Base-by-base conservation (phyloP, 2,797 vertebrate genomes). In the Heteromormyrus szaboi region DNA sequence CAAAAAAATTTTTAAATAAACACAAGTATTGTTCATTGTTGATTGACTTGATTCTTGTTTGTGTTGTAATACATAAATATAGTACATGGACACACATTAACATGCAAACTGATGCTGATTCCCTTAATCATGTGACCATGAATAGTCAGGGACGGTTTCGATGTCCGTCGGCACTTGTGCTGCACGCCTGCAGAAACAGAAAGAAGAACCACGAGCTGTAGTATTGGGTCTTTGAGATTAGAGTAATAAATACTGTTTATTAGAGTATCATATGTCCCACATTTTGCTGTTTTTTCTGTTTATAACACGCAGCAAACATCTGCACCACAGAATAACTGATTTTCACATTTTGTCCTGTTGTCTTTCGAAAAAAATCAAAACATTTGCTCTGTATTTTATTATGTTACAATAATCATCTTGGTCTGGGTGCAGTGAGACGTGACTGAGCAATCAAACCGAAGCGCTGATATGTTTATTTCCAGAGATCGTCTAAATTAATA, bases 401-500 rank as follows among this genome's bases (percentile, higher is more conserved):
- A 51, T 53, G 11, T 46, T 81, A n/a, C 19, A 37, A 8, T 48
- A 59, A 54, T 83, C 53, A 37, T 76, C 53, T 41, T 59, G 19
- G 88, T 88, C 54, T 29, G 37, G 33, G 72, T 48, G 72, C 37
- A 83, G 79, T 84, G 5, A 59, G 37, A 84, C 22, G 12, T 85
- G 46, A 85, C 83, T 53, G 12, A 76, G n/a, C 33, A 19, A 22
- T 81, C 29, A n/a, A 81, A 59, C 56, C 44, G n/a, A 83, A 83
- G 22, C 41, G 14, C 9, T 33, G 37, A 84, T 59, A 54, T 19
- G 51, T 88, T 88, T 41, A 59, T 59, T 84, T 88, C 29, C 29
- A 88, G 72, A 88, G 14, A 88, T 56, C 37, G 12, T 76, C 11
- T 33, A 84, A 33, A 84, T 84, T n/a, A 83, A 62, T 22, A 29